Evolutionary conservation across 2,888 invertebrate genomes (phyloP).

Genomic region (Drosophila colorata): DNA sequence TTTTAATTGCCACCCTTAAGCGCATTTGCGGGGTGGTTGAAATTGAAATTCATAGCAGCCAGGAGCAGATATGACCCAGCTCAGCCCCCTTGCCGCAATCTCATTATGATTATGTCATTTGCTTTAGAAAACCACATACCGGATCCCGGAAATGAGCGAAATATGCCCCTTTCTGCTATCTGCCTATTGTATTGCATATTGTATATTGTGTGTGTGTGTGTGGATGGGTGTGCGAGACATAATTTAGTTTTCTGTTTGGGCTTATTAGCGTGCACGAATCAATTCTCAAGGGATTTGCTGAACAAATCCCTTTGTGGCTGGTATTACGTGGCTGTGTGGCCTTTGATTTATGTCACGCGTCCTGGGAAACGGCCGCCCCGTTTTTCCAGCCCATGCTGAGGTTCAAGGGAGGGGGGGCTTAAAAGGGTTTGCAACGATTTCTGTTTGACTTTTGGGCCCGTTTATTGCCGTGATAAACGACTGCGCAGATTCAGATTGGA

Average conservation of each 20-base stretch:
- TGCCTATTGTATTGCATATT: constrained; percentile 10
- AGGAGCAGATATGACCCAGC: constrained; percentile 3
- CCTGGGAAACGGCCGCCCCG: constrained; percentile 67
- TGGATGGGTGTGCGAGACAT: constrained; percentile 36
- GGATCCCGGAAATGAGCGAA: constrained; percentile 43
- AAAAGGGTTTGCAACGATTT: constrained; percentile 42
- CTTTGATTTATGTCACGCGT: constrained; percentile 78
- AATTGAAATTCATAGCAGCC: constrained; percentile 74
- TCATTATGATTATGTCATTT: constrained; percentile 79
- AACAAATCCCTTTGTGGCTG: constrained; percentile 73
- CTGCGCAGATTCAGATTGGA: constrained; percentile 61
- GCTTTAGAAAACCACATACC: constrained; percentile 50
- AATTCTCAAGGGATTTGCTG: constrained; percentile 83
- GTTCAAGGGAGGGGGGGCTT: not conserved
- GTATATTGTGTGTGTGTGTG: constrained; percentile 5
- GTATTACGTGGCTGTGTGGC: constrained; percentile 35
- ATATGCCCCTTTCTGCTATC: constrained; percentile 20
- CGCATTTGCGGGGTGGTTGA: constrained; percentile 39
- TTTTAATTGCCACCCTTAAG: constrained; percentile 78
- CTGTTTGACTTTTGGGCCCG: constrained; percentile 57
- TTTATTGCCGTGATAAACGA: constrained; percentile 65
- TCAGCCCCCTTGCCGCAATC: constrained; percentile 6
- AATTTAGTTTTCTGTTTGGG: constrained; percentile 75
- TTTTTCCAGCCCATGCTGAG: constrained; percentile 16
- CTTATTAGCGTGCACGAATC: constrained; percentile 84